Evolutionary conservation across 2,797 vertebrate species (phyloP).

Genomic region (Trachurus trachurus): DNA sequence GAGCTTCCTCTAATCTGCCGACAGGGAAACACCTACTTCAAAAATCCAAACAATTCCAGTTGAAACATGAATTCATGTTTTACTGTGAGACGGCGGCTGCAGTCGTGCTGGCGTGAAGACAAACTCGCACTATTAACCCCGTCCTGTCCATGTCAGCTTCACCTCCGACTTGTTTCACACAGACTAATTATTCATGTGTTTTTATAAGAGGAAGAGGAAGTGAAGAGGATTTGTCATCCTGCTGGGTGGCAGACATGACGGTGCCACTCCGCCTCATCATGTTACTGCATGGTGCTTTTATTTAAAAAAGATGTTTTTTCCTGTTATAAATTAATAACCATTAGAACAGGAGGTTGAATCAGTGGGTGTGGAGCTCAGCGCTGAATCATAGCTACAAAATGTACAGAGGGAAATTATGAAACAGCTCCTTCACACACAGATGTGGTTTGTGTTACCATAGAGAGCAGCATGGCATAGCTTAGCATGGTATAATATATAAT

Average conservation of each 20-base stretch:
- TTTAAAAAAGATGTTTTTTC: slow-evolving; percentile 4
- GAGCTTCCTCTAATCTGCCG: neutral
- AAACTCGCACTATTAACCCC: slow-evolving; percentile 5
- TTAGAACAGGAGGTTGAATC: slow-evolving; percentile 28
- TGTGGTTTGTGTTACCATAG: neutral
- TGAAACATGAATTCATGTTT: slow-evolving; percentile 10
- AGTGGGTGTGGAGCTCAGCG: slow-evolving; percentile 20
- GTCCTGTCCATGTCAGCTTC: neutral
- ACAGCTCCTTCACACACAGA: neutral
- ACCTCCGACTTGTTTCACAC: neutral
- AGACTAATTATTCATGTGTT: neutral
- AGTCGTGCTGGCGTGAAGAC: neutral
- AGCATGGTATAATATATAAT: no score
- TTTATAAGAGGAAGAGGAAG: slow-evolving; percentile 1
- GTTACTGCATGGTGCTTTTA: neutral
- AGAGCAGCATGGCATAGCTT: neutral
- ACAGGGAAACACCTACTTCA: neutral
- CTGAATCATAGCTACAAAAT: slow-evolving; percentile 61
- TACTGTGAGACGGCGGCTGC: neutral
- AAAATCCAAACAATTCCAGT: slow-evolving; percentile 10
- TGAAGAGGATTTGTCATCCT: neutral
- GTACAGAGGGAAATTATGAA: slow-evolving; percentile 27
- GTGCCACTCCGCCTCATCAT: neutral
- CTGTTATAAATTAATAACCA: slow-evolving; percentile 18
- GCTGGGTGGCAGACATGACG: slow-evolving; percentile 8